These are phyloP conservation scores for Limnephilus auricula DNA, from an alignment of 2,888 invertebrate genomes.

Conservation along the genomic window DNA sequence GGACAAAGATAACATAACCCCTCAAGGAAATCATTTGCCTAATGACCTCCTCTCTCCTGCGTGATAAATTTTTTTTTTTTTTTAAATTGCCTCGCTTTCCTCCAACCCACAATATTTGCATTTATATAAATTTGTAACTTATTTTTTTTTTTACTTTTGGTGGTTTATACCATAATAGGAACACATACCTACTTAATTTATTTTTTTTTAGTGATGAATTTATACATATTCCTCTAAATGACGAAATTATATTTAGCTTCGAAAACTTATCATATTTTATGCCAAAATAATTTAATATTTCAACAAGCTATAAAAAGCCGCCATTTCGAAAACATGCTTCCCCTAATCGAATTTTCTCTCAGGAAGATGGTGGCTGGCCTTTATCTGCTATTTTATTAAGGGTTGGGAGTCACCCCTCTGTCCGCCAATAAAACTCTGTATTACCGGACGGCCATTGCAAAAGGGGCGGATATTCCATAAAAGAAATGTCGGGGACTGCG, in stretches of 20 bases:
- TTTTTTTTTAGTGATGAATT: not conserved
- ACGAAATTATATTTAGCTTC: not conserved
- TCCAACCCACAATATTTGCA: too few species aligned
- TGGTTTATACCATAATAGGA: too few species aligned
- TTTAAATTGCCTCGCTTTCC: too few species aligned
- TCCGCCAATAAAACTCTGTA: slow-evolving; percentile 49
- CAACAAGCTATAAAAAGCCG: not conserved
- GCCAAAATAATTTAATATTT: not conserved
- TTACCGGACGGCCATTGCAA: slow-evolving; percentile 49
- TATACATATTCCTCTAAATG: not conserved
- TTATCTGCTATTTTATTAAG: not conserved
- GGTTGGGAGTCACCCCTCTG: not conserved
- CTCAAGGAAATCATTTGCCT: too few species aligned
- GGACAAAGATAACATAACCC: too few species aligned
- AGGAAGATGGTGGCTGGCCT: not conserved
- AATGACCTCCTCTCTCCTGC: too few species aligned
- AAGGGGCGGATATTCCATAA: slow-evolving; percentile 44
- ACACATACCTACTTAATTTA: too few species aligned
- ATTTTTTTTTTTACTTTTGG: too few species aligned
- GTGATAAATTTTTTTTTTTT: too few species aligned
- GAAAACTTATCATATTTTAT: not conserved
- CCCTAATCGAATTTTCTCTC: slow-evolving; percentile 33
- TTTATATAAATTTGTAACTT: too few species aligned
- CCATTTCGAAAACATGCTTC: slow-evolving; percentile 41
- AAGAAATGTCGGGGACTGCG: not conserved